These are phyloP conservation scores for Ciconia boyciana DNA, from an alignment of 2,113 vertebrate species.

Conservation along the genomic window DNA sequence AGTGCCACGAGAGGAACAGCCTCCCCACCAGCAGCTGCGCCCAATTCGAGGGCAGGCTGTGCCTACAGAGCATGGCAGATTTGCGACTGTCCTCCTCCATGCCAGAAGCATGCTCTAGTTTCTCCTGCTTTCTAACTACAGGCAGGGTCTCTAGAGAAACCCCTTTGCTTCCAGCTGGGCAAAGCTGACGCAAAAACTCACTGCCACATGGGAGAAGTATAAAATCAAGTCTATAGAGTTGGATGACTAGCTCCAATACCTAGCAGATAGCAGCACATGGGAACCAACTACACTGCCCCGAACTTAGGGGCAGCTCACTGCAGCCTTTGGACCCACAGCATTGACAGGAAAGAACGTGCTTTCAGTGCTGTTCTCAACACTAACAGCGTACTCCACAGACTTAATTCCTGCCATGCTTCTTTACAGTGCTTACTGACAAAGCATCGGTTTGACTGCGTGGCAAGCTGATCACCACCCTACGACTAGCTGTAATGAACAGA, in stretches of 20 bases:
- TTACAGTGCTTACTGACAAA: not conserved
- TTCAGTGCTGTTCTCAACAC: not conserved
- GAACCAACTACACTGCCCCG: too few relatives aligned
- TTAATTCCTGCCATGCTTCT: not conserved
- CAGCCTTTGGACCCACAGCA: not conserved
- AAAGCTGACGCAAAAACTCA: not conserved
- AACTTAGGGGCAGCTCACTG: not conserved
- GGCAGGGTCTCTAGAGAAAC: not conserved
- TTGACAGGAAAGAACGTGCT: not conserved
- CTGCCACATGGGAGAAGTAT: not conserved
- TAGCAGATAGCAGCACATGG: fast-evolving
- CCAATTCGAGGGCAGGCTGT: not conserved
- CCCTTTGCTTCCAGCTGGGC: conserved; percentile 4
- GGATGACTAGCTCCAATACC: not conserved
- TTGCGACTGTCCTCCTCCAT: fast-evolving
- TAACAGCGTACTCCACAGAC: not conserved
- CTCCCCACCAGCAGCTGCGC: not conserved
- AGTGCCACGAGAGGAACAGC: not conserved
- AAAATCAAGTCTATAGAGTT: not conserved
- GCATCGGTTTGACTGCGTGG: fast-evolving
- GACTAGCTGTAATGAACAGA: not conserved
- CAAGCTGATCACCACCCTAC: not conserved
- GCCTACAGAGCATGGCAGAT: not conserved
- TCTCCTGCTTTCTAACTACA: not conserved
- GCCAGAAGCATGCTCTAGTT: not conserved